phyloP scores from a whole-genome alignment of 1,140 invertebrate genomes.

The Drosophila jambulina region DNA sequence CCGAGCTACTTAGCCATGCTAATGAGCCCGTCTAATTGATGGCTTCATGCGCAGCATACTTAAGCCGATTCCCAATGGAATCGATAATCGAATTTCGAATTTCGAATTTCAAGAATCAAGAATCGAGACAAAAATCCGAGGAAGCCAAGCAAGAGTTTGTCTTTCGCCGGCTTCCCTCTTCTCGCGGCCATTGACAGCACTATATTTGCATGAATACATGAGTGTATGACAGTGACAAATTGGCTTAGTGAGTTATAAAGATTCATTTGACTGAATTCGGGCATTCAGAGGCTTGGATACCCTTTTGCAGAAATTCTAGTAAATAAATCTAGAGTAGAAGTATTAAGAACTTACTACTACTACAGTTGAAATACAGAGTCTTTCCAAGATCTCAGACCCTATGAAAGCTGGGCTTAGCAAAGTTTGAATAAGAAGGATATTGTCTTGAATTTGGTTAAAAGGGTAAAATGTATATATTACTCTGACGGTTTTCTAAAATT shows the following conservation, averaged over 20 bases:
- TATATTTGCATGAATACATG: conserved; percentile 12
- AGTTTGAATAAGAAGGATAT: neutral
- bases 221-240: conserved; percentile 45
- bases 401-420: neutral
- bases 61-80: conserved; percentile 2
- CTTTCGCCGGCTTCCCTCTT: conserved; percentile 45
- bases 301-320: neutral
- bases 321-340: neutral
- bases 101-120: neutral
- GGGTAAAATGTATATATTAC: neutral
- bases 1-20: conserved; percentile 39
- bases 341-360: neutral
- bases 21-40: conserved; percentile 43
- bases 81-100: neutral
- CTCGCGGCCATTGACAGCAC: conserved; percentile 24
- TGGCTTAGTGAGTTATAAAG: conserved; percentile 48
- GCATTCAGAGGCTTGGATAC: neutral
- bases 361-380: neutral
- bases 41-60: conserved; percentile 1
- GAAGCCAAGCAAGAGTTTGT: conserved; percentile 52
- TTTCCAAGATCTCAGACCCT: neutral
- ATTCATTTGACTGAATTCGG: neutral
- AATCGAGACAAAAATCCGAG: neutral
- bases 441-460: neutral
- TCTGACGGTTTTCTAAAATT: neutral